Evolutionary conservation across 2,113 vertebrate species (phyloP).

Genomic region (Malaclemys terrapin): DNA sequence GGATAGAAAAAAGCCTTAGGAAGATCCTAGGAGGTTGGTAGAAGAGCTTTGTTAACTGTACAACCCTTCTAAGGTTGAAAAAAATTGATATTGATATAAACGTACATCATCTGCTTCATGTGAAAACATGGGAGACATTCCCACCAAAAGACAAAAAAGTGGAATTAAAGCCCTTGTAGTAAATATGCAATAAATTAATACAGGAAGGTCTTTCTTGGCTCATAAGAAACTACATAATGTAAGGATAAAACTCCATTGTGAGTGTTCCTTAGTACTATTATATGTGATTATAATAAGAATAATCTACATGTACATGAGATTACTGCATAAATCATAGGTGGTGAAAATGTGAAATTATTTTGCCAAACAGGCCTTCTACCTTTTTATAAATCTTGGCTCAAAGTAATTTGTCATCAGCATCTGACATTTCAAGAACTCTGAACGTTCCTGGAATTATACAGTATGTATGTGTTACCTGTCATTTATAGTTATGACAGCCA

Average conservation of each 20-base stretch:
- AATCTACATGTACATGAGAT: not conserved
- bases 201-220: rapidly evolving
- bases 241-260: not conserved
- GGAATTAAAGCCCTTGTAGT: not conserved
- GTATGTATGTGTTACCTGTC: not conserved
- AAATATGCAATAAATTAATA: not conserved
- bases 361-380: not conserved
- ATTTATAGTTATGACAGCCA: not conserved
- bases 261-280: not conserved
- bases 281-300: constrained; percentile 1
- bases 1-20: not conserved
- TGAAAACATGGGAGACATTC: not conserved
- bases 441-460: constrained; percentile 9
- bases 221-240: not conserved
- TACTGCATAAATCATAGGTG: not conserved
- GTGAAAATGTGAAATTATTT: not conserved
- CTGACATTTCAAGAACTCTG: constrained; percentile 11
- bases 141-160: not conserved
- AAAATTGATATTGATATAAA: not conserved
- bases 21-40: not conserved
- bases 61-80: not conserved
- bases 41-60: not conserved
- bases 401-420: not conserved
- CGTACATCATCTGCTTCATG: not conserved
- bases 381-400: not conserved